Conservation (phyloP, 1,140 invertebrate genomes). For the Drosophila nikananu region DNA sequence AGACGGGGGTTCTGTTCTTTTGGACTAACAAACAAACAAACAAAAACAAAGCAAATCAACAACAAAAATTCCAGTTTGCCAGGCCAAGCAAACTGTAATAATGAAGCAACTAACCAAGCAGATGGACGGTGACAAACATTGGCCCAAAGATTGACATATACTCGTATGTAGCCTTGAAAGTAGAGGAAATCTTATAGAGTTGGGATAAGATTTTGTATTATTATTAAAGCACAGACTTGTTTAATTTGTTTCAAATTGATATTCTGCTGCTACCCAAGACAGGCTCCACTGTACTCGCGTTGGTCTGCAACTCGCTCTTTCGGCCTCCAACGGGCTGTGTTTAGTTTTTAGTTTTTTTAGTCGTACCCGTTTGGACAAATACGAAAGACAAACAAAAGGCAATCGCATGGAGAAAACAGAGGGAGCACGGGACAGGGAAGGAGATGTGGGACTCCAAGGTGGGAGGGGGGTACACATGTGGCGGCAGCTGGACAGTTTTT, state of each 20-base stretch:
- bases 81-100: constrained; percentile 55
- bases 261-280: neutral
- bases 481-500: constrained; percentile 57
- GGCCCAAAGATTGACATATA: constrained; percentile 3
- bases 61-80: constrained; percentile 73
- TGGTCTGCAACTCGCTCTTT: constrained; percentile 42
- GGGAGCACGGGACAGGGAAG: neutral
- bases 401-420: constrained; percentile 11
- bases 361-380: constrained; percentile 69
- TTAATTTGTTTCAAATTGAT: neutral
- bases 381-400: constrained; percentile 59
- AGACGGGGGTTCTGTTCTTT: constrained; percentile 34
- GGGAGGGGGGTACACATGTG: constrained; percentile 37
- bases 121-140: constrained; percentile 35
- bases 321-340: constrained; percentile 66
- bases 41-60: constrained; percentile 30
- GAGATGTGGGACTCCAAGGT: neutral
- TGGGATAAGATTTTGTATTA: neutral
- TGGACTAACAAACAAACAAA: constrained; percentile 44
- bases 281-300: constrained; percentile 43
- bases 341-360: constrained; percentile 68
- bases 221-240: neutral
- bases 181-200: neutral
- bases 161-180: neutral
- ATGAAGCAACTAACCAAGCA: constrained; percentile 42